Conservation (phyloP, 2,888 invertebrate species). For the Hirudinaria manillensis region DNA sequence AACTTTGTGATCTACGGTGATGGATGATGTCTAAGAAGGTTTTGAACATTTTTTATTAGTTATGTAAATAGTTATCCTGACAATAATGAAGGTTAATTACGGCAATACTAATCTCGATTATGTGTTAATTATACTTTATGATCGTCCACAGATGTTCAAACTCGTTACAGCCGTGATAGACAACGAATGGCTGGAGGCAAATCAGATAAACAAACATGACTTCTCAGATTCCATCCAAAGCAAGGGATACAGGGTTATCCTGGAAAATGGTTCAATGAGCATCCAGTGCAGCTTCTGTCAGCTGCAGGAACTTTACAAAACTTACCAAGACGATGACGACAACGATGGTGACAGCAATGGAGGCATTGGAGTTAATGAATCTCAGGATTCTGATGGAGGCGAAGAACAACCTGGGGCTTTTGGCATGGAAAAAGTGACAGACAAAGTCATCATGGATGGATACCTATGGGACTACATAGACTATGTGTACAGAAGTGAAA, state of each 20-base stretch:
- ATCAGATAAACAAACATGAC: neutral
- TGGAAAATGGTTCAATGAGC: neutral
- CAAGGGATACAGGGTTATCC: neutral
- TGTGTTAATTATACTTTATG: neutral
- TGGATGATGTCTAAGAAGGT: too few species aligned
- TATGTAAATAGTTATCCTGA: too few species aligned
- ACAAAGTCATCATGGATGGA: neutral
- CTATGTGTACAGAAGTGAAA: neutral
- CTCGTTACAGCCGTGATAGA: neutral
- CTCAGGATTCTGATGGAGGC: neutral
- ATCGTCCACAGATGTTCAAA: neutral
- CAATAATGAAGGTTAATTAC: too few species aligned
- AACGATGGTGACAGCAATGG: neutral
- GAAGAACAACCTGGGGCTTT: neutral
- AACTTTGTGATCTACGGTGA: too few species aligned
- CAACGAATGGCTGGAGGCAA: neutral
- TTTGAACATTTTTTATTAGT: too few species aligned
- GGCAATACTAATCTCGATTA: too few species aligned
- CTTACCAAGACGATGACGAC: neutral
- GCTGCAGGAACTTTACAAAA: too few species aligned
- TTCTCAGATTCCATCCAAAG: neutral
- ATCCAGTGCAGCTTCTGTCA: too few species aligned
- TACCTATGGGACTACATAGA: neutral
- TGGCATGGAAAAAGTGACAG: neutral
- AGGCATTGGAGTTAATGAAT: neutral